Base-by-base conservation (phyloP, 1,140 invertebrate genomes). In the Drosophila lacertosa region DNA sequence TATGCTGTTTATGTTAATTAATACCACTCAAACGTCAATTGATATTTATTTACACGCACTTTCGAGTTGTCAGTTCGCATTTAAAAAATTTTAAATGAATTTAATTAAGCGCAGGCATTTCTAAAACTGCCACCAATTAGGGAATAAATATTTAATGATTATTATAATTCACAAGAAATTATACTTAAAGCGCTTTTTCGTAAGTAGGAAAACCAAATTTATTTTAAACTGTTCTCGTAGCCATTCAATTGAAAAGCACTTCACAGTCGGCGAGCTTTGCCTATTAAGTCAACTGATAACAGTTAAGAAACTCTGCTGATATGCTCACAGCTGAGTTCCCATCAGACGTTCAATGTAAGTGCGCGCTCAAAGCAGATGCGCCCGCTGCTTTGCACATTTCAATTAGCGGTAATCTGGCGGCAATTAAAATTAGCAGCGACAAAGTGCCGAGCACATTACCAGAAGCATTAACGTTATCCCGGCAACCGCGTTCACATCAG, bases 1-100 rank as follows among this genome's bases (percentile, higher is more conserved):
- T 63, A 51, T 47, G 39, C 22, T 57, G 18, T 18, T 68, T 77
- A 63, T 22, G 44, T 48, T 65, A 81, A 80, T 80, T 77, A 77
- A 77, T 81, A 66, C 59, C 33, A 54, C 62, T 53, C 44, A 58
- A 55, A 48, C 67, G 73, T 24, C 77, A 72, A 16, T 60, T 64
- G 11, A 39, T n/a, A 44, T 70, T 69, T 54, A 69, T 64, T 40
- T 54, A 29, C 65, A 68, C 65, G 65, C 65, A 68, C 47, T 62
- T 44, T 53, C 18, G 42, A 80, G 71, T 79, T 75, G 77, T 75
- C 77, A 69, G 33, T 51, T 39, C 5, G 13, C 4, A 4, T 47
- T 53, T 54, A 45, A 33, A 29, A 45, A 33, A 29, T 62, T 62
- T 29, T 53, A n/a, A 26, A 15, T 47, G 40, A 15, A 55, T 47